Base-by-base conservation (phyloP, 2,113 vertebrate genomes). In the Datnioides undecimradiatus region DNA sequence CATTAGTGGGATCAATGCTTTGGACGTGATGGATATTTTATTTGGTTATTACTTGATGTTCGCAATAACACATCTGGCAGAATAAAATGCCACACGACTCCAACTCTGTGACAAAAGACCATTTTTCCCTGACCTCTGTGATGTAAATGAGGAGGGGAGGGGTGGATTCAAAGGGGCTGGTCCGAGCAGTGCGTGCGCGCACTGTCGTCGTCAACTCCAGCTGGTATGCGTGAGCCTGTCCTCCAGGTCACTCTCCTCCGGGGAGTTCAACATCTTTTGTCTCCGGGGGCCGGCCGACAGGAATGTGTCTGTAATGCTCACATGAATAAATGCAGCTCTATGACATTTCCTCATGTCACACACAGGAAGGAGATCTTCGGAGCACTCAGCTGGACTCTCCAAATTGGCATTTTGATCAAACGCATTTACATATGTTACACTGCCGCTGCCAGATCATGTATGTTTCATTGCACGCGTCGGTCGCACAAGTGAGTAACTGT, bases 191-290 rank as follows among this genome's bases (percentile, higher is more conserved):
- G 79, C 55, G 79, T 64, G 57, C 49, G 59, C 51, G n/a, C n/a
- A 23, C 33, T 68, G 27, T 23, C 13, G 63, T 57, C 25, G 36
- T 91, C 63, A 88, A 80, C 89, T 94, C 90, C 94, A 94, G 93
- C 94, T 94, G 93, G 92, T 88, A 87, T 81, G 85, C 90, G 88
- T 66, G 79, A 70, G 68, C 65, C 73, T 84, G 90, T 93, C 87
- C 87, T 91, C 80, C 84, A 88, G 93, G 91, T 93, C 93, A 91
- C 74, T 86, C 69, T 90, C 76, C 91, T 91, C 91, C 38, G 63
- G 90, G 91, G 87, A 92, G 79, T 89, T 84, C 69, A 83, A 64
- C 76, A 62, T 87, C 79, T 83, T 89, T 93, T 93, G 89, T 93
- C 73, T 81, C 66, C 68, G 1, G 46, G 46, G 67, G 76, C 77